Conservation (phyloP, 2,113 vertebrate species). For the Gallinago jamesoni region DNA sequence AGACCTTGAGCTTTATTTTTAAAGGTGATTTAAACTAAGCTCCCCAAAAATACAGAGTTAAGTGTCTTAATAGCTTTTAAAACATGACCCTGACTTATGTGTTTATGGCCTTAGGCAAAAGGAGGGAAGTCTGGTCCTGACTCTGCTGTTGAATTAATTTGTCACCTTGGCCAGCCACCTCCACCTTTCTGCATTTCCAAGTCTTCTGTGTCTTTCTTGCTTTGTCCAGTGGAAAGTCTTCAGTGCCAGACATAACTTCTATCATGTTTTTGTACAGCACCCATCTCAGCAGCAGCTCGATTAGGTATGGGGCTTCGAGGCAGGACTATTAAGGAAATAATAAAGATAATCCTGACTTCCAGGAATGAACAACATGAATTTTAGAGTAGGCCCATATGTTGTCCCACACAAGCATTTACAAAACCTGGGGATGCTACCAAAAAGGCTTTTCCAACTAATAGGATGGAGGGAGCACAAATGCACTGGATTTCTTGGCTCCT, state of each 20-base stretch:
- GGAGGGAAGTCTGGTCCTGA: not conserved
- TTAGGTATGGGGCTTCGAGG: not conserved
- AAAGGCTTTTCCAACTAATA: not conserved
- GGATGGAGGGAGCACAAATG: not conserved
- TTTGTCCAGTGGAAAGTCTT: not conserved
- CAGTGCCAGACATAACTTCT: not conserved
- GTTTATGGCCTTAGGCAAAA: not conserved
- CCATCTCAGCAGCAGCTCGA: not conserved
- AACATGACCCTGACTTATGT: not conserved
- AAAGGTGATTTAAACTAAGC: not conserved
- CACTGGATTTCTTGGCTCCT: not conserved
- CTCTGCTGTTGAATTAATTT: not conserved
- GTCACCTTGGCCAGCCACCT: not conserved
- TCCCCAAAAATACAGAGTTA: not conserved
- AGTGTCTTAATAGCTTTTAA: not conserved
- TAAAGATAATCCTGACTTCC: not conserved
- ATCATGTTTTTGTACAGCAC: not conserved
- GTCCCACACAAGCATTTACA: not conserved
- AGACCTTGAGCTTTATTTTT: not conserved
- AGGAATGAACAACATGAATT: not conserved
- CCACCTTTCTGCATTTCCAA: not conserved
- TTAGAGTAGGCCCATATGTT: not conserved
- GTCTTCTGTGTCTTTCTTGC: not conserved
- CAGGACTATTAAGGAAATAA: not conserved
- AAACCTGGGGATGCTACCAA: not conserved